These are phyloP conservation scores for Sepiola atlantica DNA, from an alignment of 2,888 invertebrate species.

Conservation along the genomic window DNA sequence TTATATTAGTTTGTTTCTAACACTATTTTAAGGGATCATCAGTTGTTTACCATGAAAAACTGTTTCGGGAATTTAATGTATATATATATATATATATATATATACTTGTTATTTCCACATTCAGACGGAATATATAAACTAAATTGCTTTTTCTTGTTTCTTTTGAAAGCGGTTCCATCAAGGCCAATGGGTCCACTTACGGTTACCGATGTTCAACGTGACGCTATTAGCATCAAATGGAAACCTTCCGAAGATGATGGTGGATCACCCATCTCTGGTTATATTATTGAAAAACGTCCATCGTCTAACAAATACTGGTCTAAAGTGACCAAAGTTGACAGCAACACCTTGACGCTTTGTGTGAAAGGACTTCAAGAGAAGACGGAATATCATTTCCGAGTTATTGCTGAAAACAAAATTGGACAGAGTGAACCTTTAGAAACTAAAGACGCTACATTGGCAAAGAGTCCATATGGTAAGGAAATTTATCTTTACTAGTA, in stretches of 20 bases:
- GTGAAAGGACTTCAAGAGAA: conserved; percentile 64
- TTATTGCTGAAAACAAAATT: conserved; percentile 90
- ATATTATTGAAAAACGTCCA: conserved; percentile 73
- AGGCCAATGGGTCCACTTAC: conserved; percentile 56
- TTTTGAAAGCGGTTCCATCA: conserved; percentile 55
- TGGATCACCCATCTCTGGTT: conserved; percentile 67
- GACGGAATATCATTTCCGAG: conserved; percentile 84
- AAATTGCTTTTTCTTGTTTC: not conserved
- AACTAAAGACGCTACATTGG: conserved; percentile 58
- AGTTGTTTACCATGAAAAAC: too few species aligned
- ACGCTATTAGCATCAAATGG: conserved; percentile 69
- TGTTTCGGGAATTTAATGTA: too few species aligned
- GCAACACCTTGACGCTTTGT: conserved; percentile 56
- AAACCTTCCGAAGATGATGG: conserved; percentile 73
- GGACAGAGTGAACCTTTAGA: conserved; percentile 84
- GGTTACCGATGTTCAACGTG: conserved; percentile 60
- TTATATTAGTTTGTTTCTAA: too few species aligned
- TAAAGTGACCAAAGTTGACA: conserved; percentile 53
- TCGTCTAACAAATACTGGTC: conserved; percentile 59
- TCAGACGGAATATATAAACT: not conserved
- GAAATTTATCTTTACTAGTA: not conserved
- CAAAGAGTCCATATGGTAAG: conserved; percentile 68
- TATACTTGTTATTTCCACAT: not conserved
- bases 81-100: too few species aligned
- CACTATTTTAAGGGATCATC: too few species aligned